Evolutionary conservation across 2,797 vertebrate genomes (phyloP).

Genomic region (Hyperoplus lanceolatus): DNA sequence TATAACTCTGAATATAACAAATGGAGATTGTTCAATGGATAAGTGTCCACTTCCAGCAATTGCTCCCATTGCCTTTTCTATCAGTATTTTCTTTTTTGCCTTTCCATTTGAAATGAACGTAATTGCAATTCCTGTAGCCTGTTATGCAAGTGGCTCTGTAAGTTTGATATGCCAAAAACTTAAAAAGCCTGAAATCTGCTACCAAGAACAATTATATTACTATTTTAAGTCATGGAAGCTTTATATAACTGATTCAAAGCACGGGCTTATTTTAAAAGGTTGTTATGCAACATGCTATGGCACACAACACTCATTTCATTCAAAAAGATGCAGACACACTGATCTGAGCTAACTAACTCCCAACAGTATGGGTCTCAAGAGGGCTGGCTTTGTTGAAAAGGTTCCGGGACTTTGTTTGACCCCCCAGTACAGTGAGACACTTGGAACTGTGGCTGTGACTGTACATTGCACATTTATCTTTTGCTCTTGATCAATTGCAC

Average conservation of each 20-base stretch:
- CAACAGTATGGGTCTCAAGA: slow-evolving; percentile 24
- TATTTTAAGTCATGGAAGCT: not conserved
- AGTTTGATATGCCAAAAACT: too few species aligned
- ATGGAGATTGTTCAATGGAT: slow-evolving; percentile 51
- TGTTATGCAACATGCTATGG: slow-evolving; percentile 10
- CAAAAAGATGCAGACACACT: slow-evolving; percentile 22
- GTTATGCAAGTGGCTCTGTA: too few species aligned
- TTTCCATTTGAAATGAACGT: not conserved
- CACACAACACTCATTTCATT: slow-evolving; percentile 7
- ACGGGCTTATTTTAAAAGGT: not conserved
- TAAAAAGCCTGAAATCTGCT: slow-evolving; percentile 9
- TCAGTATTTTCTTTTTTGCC: not conserved
- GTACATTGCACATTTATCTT: slow-evolving; percentile 54
- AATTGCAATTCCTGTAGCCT: not conserved
- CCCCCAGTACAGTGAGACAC: slow-evolving; percentile 35
- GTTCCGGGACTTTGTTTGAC: slow-evolving; percentile 49
- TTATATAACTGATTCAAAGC: slow-evolving; percentile 10
- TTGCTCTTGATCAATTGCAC: slow-evolving; percentile 67
- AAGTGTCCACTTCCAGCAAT: slow-evolving; percentile 46
- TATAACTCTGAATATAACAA: slow-evolving; percentile 68
- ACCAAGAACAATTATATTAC: not conserved
- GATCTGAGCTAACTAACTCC: slow-evolving; percentile 9
- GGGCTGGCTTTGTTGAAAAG: slow-evolving; percentile 53
- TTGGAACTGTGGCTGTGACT: slow-evolving; percentile 32
- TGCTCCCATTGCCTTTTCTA: slow-evolving; percentile 10